Evolutionary conservation across 2,113 vertebrate species (phyloP).

Genomic region (Vanacampus margaritifer): DNA sequence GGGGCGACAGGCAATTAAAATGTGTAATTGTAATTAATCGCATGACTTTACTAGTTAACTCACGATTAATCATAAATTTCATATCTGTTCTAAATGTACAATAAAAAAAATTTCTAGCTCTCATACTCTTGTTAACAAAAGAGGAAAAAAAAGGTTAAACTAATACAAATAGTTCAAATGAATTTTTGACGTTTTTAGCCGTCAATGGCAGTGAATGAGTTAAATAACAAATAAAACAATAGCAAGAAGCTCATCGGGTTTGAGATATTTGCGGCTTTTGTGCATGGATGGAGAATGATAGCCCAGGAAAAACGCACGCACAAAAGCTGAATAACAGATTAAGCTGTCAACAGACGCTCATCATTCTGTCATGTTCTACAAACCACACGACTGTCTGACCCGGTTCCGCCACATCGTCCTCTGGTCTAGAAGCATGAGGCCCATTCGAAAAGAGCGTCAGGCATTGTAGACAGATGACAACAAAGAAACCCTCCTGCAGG

Average conservation of each 20-base stretch:
- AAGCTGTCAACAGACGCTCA: conserved; percentile 24
- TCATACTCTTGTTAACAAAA: no score
- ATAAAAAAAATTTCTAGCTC: no score
- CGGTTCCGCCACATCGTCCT: conserved; percentile 6
- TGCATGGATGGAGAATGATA: conserved; percentile 19
- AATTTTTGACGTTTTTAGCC: no score
- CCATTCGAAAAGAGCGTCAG: conserved; percentile 22
- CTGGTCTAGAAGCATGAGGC: conserved; percentile 58
- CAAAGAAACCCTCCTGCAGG: conserved; percentile 31
- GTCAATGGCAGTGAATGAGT: no score
- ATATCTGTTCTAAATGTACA: no score
- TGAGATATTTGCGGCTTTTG: conserved; percentile 40
- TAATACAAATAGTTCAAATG: no score
- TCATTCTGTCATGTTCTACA: conserved; percentile 27
- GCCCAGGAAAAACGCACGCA: conserved; percentile 4
- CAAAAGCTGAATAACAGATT: conserved; percentile 18
- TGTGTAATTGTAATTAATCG: no score
- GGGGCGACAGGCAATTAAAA: no score
- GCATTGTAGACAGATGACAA: conserved; percentile 32
- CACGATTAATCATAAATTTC: no score
- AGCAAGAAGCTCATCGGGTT: conserved; percentile 32
- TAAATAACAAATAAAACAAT: conserved; percentile 31
- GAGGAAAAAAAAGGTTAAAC: no score
- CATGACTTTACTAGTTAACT: no score
- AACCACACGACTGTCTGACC: conserved; percentile 14